Evolutionary conservation across 2,797 vertebrate genomes (phyloP).

Genomic region (Nannoperca australis): DNA sequence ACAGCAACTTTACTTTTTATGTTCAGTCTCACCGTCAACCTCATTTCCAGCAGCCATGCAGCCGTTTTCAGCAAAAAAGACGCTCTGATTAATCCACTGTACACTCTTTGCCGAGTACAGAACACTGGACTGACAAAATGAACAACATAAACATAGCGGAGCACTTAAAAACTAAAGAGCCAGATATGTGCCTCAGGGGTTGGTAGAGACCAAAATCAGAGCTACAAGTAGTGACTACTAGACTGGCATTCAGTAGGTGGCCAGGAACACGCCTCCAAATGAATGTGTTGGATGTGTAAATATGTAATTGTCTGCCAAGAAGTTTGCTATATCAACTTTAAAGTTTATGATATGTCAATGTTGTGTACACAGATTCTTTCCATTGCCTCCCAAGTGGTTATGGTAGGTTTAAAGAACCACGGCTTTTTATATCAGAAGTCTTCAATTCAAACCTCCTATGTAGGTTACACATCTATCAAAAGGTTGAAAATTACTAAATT

Average conservation of each 20-base stretch:
- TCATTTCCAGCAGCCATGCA: neutral
- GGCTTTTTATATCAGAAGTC: neutral
- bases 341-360: neutral
- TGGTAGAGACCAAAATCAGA: conserved; percentile 8
- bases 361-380: neutral
- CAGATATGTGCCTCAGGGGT: neutral
- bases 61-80: neutral
- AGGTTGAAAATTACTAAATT: neutral
- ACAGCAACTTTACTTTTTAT: neutral
- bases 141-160: neutral
- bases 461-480: neutral
- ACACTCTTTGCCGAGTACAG: neutral
- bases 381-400: neutral
- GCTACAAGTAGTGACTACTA: neutral
- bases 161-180: neutral
- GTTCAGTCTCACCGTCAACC: neutral
- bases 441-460: neutral
- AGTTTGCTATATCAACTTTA: neutral
- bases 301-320: conserved; percentile 1
- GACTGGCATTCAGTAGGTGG: no score
- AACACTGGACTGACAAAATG: neutral
- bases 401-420: neutral
- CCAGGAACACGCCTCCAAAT: neutral
- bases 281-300: neutral
- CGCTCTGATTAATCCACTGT: neutral